Conservation (phyloP, 2,797 vertebrate genomes). For the Poecile montanus region DNA sequence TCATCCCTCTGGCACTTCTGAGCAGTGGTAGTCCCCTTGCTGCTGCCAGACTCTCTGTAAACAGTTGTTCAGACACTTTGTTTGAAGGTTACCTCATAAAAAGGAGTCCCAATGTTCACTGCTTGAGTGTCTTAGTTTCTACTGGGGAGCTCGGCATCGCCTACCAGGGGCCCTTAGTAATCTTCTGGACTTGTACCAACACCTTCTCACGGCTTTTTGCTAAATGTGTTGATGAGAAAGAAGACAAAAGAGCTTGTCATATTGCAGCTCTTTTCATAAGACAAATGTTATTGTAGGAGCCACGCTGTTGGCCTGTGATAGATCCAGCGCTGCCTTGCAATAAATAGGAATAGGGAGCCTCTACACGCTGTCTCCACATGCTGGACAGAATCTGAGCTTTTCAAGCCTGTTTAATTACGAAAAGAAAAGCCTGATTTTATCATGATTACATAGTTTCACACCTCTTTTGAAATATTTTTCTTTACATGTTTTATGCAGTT, state of each 20-base stretch:
- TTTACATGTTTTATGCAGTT: not conserved
- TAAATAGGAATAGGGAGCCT: not conserved
- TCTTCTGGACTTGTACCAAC: constrained; percentile 3
- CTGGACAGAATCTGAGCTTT: not conserved
- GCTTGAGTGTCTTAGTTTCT: not conserved
- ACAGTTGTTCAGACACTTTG: constrained; percentile 48
- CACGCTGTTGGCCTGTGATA: not conserved
- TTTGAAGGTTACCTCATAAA: constrained; percentile 48
- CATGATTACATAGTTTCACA: constrained; percentile 11
- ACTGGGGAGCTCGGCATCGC: not conserved
- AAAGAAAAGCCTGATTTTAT: constrained; percentile 41
- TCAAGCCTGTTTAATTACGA: not conserved
- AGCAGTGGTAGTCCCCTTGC: constrained; percentile 34
- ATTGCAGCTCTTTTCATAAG: not conserved
- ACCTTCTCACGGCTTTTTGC: not conserved
- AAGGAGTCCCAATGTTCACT: not conserved
- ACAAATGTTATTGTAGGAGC: not conserved
- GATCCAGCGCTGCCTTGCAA: not conserved
- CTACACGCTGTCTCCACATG: not conserved
- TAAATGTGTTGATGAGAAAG: constrained; percentile 1
- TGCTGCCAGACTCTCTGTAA: constrained; percentile 42
- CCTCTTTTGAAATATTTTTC: constrained; percentile 50
- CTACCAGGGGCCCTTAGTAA: not conserved
- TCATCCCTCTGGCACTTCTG: constrained; percentile 30
- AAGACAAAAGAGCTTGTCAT: not conserved